These are phyloP conservation scores for Corvus hawaiiensis DNA, from an alignment of 2,113 vertebrate genomes.

Conservation along the genomic window DNA sequence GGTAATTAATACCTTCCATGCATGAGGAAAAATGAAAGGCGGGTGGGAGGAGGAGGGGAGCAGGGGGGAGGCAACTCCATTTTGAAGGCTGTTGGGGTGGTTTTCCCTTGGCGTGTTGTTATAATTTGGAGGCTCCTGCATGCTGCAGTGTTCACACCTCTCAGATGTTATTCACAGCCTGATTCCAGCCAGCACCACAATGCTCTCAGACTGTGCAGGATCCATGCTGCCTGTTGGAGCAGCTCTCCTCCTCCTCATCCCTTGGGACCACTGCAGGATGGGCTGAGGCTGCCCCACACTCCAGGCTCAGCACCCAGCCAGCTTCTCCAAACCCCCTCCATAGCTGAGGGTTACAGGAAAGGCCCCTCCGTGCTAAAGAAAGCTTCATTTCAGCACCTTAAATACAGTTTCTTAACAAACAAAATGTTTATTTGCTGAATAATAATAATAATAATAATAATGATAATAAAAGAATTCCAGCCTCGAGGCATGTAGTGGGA, in stretches of 20 bases:
- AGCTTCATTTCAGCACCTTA: conserved; percentile 5
- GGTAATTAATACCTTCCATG: conserved; percentile 57
- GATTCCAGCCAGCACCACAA: background rate
- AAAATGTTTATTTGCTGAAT: conserved; percentile 51
- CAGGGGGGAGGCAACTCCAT: background rate
- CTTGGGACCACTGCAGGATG: background rate
- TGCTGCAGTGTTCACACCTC: background rate
- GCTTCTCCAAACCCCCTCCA: background rate
- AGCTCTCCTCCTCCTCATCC: background rate
- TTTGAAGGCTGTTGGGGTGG: background rate
- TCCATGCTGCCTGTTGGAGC: background rate
- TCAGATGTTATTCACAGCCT: fast-evolving
- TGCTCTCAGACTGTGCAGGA: background rate
- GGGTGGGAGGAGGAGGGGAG: conserved; percentile 19
- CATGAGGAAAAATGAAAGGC: conserved; percentile 33
- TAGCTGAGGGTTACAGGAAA: background rate
- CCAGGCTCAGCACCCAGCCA: background rate
- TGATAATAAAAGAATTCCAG: background rate
- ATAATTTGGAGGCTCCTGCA: background rate
- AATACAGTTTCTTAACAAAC: conserved; percentile 10
- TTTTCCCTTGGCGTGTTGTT: background rate
- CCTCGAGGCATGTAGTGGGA: background rate
- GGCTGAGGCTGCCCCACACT: background rate
- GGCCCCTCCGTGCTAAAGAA: background rate
- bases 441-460: background rate